These are phyloP conservation scores for Coremacera marginata DNA, from an alignment of 2,888 invertebrate species.

Conservation along the genomic window DNA sequence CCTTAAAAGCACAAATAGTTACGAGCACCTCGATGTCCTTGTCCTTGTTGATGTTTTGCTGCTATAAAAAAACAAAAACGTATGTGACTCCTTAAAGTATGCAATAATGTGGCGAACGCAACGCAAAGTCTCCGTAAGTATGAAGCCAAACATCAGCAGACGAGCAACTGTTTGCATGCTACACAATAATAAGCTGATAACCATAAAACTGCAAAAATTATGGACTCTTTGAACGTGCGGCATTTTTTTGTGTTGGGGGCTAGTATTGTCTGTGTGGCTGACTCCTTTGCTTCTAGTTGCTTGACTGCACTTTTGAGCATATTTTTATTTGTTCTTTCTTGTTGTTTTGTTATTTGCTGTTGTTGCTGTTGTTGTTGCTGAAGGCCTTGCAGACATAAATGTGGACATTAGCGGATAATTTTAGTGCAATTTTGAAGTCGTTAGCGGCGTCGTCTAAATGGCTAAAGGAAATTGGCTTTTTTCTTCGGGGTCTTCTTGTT, in stretches of 20 bases:
- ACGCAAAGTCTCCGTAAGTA: constrained; percentile 34
- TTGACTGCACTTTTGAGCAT: background rate
- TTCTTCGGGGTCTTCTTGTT: background rate
- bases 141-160: constrained; percentile 17
- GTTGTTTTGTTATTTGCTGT: background rate
- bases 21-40: constrained; percentile 54
- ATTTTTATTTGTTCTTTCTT: background rate
- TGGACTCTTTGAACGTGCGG: background rate
- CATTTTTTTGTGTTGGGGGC: background rate
- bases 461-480: constrained; percentile 26
- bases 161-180: constrained; percentile 59
- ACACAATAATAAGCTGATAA: constrained; percentile 61
- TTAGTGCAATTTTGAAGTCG: constrained; percentile 68
- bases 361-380: background rate
- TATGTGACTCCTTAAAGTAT: constrained; percentile 19
- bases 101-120: constrained; percentile 24
- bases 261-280: background rate
- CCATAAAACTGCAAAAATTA: constrained; percentile 52
- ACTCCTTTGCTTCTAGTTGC: background rate
- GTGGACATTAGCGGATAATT: constrained; percentile 66
- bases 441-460: constrained; percentile 54
- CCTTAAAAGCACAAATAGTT: too few species aligned
- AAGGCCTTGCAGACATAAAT: constrained; percentile 52
- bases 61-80: background rate
- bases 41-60: constrained; percentile 54